Conservation (phyloP, 2,113 vertebrate genomes). For the Halichoerus grypus region DNA sequence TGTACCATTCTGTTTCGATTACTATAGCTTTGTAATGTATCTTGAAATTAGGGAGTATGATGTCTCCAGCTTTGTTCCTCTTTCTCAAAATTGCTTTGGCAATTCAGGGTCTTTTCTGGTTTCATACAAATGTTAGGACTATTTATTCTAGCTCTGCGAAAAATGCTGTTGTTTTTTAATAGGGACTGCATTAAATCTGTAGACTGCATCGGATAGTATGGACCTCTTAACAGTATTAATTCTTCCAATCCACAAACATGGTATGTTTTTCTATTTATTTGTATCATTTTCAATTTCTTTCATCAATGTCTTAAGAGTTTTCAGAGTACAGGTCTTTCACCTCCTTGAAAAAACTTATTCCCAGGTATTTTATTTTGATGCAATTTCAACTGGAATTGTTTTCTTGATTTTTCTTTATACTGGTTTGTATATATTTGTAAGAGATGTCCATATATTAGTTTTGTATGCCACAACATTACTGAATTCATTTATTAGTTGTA, state of each 20-base stretch:
- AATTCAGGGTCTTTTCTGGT: background rate
- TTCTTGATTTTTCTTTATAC: background rate
- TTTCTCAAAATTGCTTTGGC: background rate
- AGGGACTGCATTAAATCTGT: background rate
- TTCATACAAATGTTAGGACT: background rate
- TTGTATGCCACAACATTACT: background rate
- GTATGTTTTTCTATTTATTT: background rate
- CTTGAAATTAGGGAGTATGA: background rate
- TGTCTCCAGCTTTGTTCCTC: background rate
- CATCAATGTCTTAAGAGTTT: background rate
- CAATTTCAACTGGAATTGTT: background rate
- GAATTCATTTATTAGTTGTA: background rate
- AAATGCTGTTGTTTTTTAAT: background rate
- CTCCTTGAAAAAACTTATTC: background rate
- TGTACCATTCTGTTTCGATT: background rate
- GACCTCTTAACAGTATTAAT: background rate
- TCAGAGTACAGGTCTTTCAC: background rate
- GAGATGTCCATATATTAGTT: background rate
- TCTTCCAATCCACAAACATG: background rate
- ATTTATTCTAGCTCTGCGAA: background rate
- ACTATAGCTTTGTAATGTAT: background rate
- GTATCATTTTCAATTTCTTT: background rate
- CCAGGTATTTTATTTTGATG: background rate
- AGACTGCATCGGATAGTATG: background rate
- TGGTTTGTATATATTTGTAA: background rate